Base-by-base conservation (phyloP, 2,113 vertebrate species). In the Nettapus auritus region DNA sequence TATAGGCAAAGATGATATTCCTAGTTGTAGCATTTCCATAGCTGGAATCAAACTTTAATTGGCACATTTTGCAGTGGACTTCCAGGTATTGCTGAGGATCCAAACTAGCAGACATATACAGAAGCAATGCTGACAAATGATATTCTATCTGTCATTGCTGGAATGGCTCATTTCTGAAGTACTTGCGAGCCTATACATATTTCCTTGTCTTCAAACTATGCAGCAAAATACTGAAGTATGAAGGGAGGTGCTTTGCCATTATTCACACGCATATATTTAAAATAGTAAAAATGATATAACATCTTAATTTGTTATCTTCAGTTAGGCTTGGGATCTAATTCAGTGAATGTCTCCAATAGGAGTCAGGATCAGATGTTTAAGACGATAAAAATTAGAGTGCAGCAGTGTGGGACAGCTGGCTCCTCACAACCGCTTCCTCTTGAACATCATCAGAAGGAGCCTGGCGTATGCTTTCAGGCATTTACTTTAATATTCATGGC, bases 31-130 rank as follows among this genome's bases (percentile, higher is more conserved):
- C 56, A 60, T 44, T 46, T n/a, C 31, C 31, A 25, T 56, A 56
- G 48, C 42, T 66, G 36, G 36, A 78, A 48, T 66, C 29, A 33
- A 85, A 22, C 40, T 48, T 82, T 25, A 71, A 18, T 15, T 57
- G 57, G 10, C 50, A 79, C 13, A 5, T 52, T 85, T 79, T 76
- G 21, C 18, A 18, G 4, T 3, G 3, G 18, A 71, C 29, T 63
- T 78, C 52, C 62, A 31, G 23, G 21, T 70, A 3, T 17, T 84
- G 36, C 69, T 82, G n/a, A 87, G 69, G 56, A 26, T 20, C 34
- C 44, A 81, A 33, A 0, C 0, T 6, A 15, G 34, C 38, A 77
- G 38, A 38, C 1, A 28, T 1, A 4, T 8, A 80, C 16, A 64
- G 28, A 82, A 33, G 29, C 19, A 82, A 31, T 8, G 21, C 60